Evolutionary conservation across 2,797 vertebrate species (phyloP), one percentile per base, ranked within the genome.

Genomic region (Galagoides demidoff): DNA sequence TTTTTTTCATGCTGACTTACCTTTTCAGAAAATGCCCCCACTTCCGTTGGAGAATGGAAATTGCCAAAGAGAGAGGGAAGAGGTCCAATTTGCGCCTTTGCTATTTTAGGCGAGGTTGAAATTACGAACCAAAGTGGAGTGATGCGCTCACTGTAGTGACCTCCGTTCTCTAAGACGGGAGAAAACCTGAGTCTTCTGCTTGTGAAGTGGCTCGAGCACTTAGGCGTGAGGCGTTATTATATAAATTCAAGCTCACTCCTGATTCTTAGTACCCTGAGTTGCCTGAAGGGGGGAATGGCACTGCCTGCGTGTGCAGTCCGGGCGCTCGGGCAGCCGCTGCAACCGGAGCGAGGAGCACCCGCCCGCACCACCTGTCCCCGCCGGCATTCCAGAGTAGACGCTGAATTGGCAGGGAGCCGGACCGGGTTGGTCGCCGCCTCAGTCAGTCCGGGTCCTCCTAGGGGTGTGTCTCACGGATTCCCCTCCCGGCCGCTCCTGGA

Each of bases 211-310:
- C 87, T 96, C 7, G 71, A 89, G 95, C 95, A 95, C 85, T 89
- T 78, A 64, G 82, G 96, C 70, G 85, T 31, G 82, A 97, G 94
- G 96, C 96, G 93, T 92, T 95, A 97, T 97, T 98, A 98, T 90
- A 96, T 97, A 97, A 97, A 97, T 97, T 96, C 96, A 89, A 85
- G 96, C 97, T 97, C 90, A 79, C 92, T 97, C 83, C 89, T 73
- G 88, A 96, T 77, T 90, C 97, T 97, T 97, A 98, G 95, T 97
- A 97, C 97, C 97, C 95, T 91, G 97, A 97, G 92, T 96, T 98
- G 97, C 97, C 97, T 97, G 97, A 97, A 97, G 97, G 96, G 96
- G 97, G 96, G 92, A 95, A 97, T 96, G 96, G 94, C 92, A 97
- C 92, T 91, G 95, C 76, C 95, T 96, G 96, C 79, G 23, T 94